Evolutionary conservation across 2,113 vertebrate species (phyloP).

Genomic region (Phoxinus phoxinus): DNA sequence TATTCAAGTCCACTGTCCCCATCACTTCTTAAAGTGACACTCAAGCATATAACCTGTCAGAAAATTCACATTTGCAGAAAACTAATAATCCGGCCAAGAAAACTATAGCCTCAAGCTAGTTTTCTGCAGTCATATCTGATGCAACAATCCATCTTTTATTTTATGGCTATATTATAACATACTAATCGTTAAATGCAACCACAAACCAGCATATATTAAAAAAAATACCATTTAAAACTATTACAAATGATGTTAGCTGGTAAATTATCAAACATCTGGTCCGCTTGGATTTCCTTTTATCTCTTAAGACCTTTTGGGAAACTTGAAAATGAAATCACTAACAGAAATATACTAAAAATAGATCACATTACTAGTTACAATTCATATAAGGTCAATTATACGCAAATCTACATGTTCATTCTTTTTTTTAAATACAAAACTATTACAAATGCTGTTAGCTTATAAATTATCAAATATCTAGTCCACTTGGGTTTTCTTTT

Average conservation of each 20-base stretch:
- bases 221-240: neutral
- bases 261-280: neutral
- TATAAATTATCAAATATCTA: neutral
- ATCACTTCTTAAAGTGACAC: neutral
- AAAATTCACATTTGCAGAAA: neutral
- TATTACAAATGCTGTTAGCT: neutral
- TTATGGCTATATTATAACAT: neutral
- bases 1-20: neutral
- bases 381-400: too few species aligned
- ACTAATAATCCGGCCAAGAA: neutral
- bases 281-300: neutral
- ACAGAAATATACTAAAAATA: neutral
- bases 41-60: neutral
- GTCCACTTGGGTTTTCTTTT: neutral
- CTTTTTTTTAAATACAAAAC: too few species aligned
- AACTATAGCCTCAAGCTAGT: neutral
- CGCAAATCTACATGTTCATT: too few species aligned
- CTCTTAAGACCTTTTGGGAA: conserved; percentile 5
- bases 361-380: neutral
- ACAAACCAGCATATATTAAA: neutral
- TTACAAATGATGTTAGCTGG: neutral
- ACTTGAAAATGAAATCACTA: neutral
- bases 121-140: neutral
- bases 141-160: neutral
- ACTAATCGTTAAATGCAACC: neutral